Base-by-base conservation (phyloP, 2,113 vertebrate genomes). In the Naja naja region DNA sequence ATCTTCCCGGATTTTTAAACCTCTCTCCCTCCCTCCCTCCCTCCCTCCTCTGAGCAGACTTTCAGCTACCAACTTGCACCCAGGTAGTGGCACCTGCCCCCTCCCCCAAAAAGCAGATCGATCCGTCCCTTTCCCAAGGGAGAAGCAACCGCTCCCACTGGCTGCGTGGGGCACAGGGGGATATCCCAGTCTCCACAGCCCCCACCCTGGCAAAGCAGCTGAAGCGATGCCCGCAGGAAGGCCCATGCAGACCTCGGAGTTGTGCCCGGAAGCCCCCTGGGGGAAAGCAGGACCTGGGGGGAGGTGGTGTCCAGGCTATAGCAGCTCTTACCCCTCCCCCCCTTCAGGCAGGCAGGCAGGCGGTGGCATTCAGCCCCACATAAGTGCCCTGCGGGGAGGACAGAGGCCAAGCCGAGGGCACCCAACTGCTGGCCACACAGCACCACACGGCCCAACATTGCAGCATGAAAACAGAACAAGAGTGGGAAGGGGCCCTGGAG, bases 71-170 rank as follows among this genome's bases (percentile, higher is more conserved):
- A 16, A 5, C 64, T 5, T 69, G 12, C 60, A 0, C 60, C 60
- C 27, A 4, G 4, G 27, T n/a, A 0, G 11, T 4, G 12, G 60
- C 1, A 14, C 11, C 0, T n/a, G 30, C 12, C 12, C 14, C 12
- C 4, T 5, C 30, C 64, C 54, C 54, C 2, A 55, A 34, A 34
- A 69, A 18, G 14, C 30, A n/a, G 64, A n/a, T 74, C 1, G 2
- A 16, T n/a, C 64, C n/a, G 12, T 69, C 14, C 64, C 3, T 34
- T 34, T 5, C 30, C 30, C 4, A n/a, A 69, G 60, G 60, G 64
- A 16, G 12, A 69, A 69, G 12, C 60, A n/a, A n/a, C 5, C 1
- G 4, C 60, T n/a, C 30, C 64, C 30, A 34, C 1, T n/a, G 64
- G 14, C 4, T 69, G 64, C 2, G 5, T 34, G 30, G 14, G 64